Base-by-base conservation (phyloP, 2,888 invertebrate genomes). In the Incurvaria masculella region DNA sequence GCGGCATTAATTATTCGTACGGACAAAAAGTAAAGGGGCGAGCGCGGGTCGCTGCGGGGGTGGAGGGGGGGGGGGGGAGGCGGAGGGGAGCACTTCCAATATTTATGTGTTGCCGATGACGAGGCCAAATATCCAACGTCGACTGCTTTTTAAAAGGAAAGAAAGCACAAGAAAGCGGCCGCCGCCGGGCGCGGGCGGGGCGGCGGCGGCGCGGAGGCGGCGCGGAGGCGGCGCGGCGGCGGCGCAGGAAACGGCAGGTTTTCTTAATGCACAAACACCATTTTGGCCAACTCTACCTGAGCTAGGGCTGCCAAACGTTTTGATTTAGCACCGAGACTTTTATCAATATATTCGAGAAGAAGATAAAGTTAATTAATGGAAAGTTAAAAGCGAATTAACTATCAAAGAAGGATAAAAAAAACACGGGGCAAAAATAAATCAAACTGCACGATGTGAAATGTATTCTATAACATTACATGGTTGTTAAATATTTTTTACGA, bases 31-130 rank as follows among this genome's bases (percentile, higher is more conserved):
- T n/a, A 75, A 76, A 74, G 70, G 72, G 48, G 72, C 70, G 68
- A 68, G 69, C n/a, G n/a, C n/a, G n/a, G n/a, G n/a, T n/a, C n/a
- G 23, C 10, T 23, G 23, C 23, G 14, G 33, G 33, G 33, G 5
- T 23, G 33, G 33, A 6, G 33, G 33, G 33, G 33, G 33, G 11
- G 33, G 6, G 33, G 8, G 33, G 14, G 33, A 14, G 8, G 8
- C 8, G 41, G 72, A 69, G 74, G 14, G 41, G 72, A 69, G 74
- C 72, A 75, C 73, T 78, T 73, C 72, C 76, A 73, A 78, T 79
- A 79, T 79, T 79, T 79, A 79, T 79, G 79, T 78, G 75, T 76
- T 78, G 75, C 67, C 76, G 73, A 78, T 79, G 79, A 79, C 79
- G 73, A 60, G 62, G 73, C 78, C 66, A 71, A 76, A 78, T 75